Evolutionary conservation across 2,888 invertebrate species (phyloP), one percentile per base, ranked within the genome.

Genomic region (Diadegma fenestrale): DNA sequence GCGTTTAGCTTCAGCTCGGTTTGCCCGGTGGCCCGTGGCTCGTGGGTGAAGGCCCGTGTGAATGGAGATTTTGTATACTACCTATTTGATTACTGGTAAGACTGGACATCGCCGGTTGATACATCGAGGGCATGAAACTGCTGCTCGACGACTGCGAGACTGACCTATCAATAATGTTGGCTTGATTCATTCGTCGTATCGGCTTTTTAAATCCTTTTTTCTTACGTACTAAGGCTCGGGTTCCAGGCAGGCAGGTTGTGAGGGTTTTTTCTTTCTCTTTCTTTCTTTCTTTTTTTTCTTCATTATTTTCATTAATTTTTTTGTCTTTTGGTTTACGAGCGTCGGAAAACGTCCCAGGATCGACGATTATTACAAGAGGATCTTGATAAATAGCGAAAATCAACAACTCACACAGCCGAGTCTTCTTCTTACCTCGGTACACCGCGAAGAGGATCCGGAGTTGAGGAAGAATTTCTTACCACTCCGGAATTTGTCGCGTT

Each of bases 401-500:
- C 6, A n/a, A 26, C 68, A 75, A 79, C 69, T 63, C 71, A 80
- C 48, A 73, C 41, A 75, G n/a, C 22, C 22, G n/a, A n/a, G n/a
- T 37, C 54, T 17, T 80, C 43, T 66, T 54, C 73, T 88, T 84
- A 92, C 92, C 92, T 91, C 33, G 92, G 90, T 72, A 90, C 90
- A 79, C 92, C 91, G 30, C 92, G 92, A 2, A 92, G 83, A 1
- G 92, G 91, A 81, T 93, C 93, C 37, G 93, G 93, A 12, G 93
- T 93, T 30, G 91, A 94, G 0, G 94, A 94, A 8, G 94, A 91
- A 83, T 94, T 94, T 84, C 94, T 90, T 10, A 94, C 93, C 1
- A 94, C 93, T 45, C 93, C 92, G 3, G 94, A 90, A 82, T 90
- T 93, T 45, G 90, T 92, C 3, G 93, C 88, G 41, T 90, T 92